Base-by-base conservation (phyloP, 2,797 vertebrate genomes). In the Myotis planiceps region DNA sequence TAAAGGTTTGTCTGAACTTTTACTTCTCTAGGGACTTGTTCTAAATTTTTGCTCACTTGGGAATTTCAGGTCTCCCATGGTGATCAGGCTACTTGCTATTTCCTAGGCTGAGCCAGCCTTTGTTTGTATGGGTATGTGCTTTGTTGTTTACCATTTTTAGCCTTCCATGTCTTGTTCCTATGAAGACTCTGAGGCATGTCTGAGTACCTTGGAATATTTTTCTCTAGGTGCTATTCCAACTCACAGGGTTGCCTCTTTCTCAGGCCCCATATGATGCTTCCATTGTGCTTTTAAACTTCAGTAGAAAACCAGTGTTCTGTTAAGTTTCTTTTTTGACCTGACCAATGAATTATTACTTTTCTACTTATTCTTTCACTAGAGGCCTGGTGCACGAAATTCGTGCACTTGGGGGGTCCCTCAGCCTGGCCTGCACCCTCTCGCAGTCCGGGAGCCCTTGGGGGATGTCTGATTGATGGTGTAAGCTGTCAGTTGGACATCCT, bases 31-130 rank as follows among this genome's bases (percentile, higher is more conserved):
- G 81, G 81, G 69, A 58, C 78, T 94, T 72, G 75, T n/a, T 92
- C 88, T 84, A 72, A 76, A 92, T 76, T 94, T 95, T 95, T 93
- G 42, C 19, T 74, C 58, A 2, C 47, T 92, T 23, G 49, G 76
- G 94, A 81, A 78, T 90, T 92, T 88, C 42, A 7, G 2, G 42
- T 87, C 76, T 92, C 42, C 39, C 53, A 0, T 55, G 78, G 78
- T 69, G 39, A 72, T 86, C 16, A 32, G 87, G 29, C 58, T 45
- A 8, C 27, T 85, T 85, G 45, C 65, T 80, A 1, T 86, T 96
- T 82, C n/a, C 47, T 60, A 82, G 76, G 80, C 42, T 0, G 2
- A 82, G 65, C 4, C 32, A 34, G 45, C n/a, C 6, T 65, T 63
- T 23, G 42, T 34, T 23, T 69, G 55, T 58, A 18, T 25, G 23